Conservation (phyloP, 2,888 invertebrate species). For the Branchinecta sandiegonensis region DNA sequence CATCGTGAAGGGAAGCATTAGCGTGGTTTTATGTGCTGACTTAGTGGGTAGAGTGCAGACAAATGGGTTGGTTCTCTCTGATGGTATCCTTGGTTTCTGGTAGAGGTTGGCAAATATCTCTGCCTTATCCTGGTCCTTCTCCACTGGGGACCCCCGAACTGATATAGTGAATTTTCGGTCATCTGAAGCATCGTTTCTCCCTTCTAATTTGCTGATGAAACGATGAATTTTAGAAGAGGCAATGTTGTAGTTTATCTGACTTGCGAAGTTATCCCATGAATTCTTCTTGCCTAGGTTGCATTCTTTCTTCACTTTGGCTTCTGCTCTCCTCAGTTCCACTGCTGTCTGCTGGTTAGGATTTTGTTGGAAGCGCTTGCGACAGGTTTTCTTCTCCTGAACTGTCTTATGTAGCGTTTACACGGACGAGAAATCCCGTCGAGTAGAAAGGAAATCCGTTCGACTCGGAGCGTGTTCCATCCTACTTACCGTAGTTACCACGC, state of each 20-base stretch:
- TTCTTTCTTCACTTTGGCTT: conserved; percentile 7
- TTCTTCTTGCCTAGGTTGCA: background rate
- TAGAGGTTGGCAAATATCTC: background rate
- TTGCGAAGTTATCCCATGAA: conserved; percentile 1
- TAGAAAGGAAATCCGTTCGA: too few relatives aligned
- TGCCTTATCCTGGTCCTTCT: background rate
- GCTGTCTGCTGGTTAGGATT: background rate
- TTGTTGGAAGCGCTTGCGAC: background rate
- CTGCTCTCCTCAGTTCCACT: background rate
- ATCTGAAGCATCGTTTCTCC: background rate
- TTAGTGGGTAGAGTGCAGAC: background rate
- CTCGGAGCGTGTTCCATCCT: too few relatives aligned
- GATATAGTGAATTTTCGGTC: background rate
- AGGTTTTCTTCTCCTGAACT: too few relatives aligned
- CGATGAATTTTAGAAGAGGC: too few relatives aligned
- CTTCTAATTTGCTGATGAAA: too few relatives aligned
- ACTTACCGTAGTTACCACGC: too few relatives aligned
- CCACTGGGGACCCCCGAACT: background rate
- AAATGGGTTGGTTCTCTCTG: background rate
- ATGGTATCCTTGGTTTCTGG: background rate
- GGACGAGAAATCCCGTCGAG: too few relatives aligned
- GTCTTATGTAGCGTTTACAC: too few relatives aligned
- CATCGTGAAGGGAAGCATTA: background rate
- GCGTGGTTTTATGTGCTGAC: background rate
- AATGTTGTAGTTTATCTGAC: background rate